Evolutionary conservation across 2,888 invertebrate species (phyloP).

Genomic region (Tridacna crocea): DNA sequence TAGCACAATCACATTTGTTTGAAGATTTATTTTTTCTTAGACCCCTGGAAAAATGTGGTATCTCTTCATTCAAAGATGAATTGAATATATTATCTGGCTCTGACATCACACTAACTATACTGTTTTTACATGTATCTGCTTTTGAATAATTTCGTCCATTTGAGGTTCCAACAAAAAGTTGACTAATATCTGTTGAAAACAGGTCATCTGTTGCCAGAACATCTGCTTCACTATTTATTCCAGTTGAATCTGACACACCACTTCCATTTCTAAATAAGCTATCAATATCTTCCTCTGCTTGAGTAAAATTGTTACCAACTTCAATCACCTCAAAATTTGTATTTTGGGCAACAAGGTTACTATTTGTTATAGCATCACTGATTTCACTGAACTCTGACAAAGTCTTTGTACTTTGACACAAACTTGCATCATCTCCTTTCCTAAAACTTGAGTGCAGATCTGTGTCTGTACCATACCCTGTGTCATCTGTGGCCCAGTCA

Average conservation of each 20-base stretch:
- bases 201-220: constrained; percentile 7
- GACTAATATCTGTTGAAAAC: constrained; percentile 40
- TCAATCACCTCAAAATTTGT: constrained; percentile 2
- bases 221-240: constrained; percentile 13
- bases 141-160: background rate
- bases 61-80: constrained; percentile 8
- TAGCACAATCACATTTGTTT: constrained; percentile 42
- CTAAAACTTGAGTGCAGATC: constrained; percentile 46
- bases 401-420: background rate
- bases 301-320: constrained; percentile 13
- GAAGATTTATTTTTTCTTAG: background rate
- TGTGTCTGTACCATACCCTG: constrained; percentile 70
- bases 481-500: constrained; percentile 66
- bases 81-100: constrained; percentile 5
- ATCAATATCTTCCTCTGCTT: constrained; percentile 57
- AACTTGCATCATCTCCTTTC: constrained; percentile 26
- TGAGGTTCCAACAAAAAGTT: constrained; percentile 22
- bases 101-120: constrained; percentile 6
- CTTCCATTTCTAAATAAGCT: constrained; percentile 50
- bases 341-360: constrained; percentile 5
- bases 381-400: constrained; percentile 44
- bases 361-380: constrained; percentile 35
- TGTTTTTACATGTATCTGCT: constrained; percentile 1
- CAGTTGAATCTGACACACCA: background rate
- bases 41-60: background rate